Evolutionary conservation across 2,888 invertebrate genomes (phyloP), one percentile per base, ranked within the genome.

Genomic region (Gasteruption jaculator): DNA sequence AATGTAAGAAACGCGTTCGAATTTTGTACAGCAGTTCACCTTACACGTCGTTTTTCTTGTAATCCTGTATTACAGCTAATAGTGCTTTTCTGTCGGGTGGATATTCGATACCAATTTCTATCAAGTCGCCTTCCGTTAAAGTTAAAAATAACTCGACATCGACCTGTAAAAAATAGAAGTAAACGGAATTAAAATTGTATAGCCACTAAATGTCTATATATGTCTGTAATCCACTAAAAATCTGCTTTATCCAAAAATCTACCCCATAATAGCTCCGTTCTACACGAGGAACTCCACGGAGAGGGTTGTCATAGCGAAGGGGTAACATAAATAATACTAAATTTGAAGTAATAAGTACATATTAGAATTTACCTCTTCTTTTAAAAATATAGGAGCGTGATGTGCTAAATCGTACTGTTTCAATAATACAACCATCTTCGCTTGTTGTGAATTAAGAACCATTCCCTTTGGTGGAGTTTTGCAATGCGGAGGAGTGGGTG

Each of bases 111-210:
- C 69, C 70, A 47, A 70, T 65, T 34, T 68, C 68, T 21, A 50
- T 49, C 29, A 70, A 53, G 43, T 69, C 70, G 11, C 53, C 41
- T 37, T 66, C 57, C 38, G 42, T 58, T 8, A 70, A 55, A 12
- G 56, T 61, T 34, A 60, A 43, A 55, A 70, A 68, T 12, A 70
- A 42, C n/a, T 63, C 63, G 34, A 61, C 30, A 36, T 70, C 70
- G 31, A 70, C 56, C 70, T 70, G 22, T 18, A 41, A 49, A 45
- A 50, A 41, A n/a, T n/a, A n/a, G n/a, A n/a, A n/a, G n/a, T n/a
- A n/a, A n/a, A n/a, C n/a, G n/a, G n/a, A 35, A 36, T 27, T 7
- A 42, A 26, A 30, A 43, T 25, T 15, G 2, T 4, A n/a, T n/a
- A 20, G 30, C 38, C 16, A 25, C 39, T 27, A 38, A 12, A 16